A percentile compares a stretch with the other conserved stretches of the same genome.
Conservation (phyloP, 2,888 invertebrate species). For the Pheosia gnoma region DNA sequence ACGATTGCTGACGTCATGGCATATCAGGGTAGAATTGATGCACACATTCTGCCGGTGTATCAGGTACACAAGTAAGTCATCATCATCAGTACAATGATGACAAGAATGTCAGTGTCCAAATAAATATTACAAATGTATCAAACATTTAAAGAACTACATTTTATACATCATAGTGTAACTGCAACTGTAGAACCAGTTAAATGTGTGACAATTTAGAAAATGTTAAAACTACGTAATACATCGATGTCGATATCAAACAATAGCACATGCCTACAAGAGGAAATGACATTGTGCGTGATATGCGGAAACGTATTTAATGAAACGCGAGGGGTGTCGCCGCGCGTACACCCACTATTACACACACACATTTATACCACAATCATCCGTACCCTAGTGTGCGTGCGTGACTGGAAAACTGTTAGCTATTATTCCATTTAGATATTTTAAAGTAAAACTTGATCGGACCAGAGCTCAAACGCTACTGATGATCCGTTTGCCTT, state of each 20-base stretch:
- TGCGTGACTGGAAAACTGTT: slow-evolving; percentile 42
- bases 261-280: slow-evolving; percentile 63
- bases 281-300: slow-evolving; percentile 84
- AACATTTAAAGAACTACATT: too few relatives aligned
- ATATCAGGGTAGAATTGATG: too few relatives aligned
- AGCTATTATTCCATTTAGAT: slow-evolving; percentile 37
- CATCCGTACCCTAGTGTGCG: slow-evolving; percentile 29
- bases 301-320: slow-evolving; percentile 84
- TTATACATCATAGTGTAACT: too few relatives aligned
- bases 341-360: slow-evolving; percentile 58
- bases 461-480: slow-evolving; percentile 19
- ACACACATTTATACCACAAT: slow-evolving; percentile 14
- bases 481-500: too few relatives aligned
- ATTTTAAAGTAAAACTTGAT: slow-evolving; percentile 11
- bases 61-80: too few relatives aligned
- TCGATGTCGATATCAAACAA: slow-evolving; percentile 43
- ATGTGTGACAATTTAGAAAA: too few relatives aligned
- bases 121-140: too few relatives aligned
- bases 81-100: too few relatives aligned
- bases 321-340: slow-evolving; percentile 75
- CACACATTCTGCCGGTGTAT: too few relatives aligned
- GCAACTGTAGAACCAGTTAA: too few relatives aligned
- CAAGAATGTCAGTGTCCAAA: too few relatives aligned
- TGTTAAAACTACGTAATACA: neutral
- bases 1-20: too few relatives aligned